Evolutionary conservation across 2,797 vertebrate genomes (phyloP), one percentile per base, ranked within the genome.

Genomic region (Falco naumanni): DNA sequence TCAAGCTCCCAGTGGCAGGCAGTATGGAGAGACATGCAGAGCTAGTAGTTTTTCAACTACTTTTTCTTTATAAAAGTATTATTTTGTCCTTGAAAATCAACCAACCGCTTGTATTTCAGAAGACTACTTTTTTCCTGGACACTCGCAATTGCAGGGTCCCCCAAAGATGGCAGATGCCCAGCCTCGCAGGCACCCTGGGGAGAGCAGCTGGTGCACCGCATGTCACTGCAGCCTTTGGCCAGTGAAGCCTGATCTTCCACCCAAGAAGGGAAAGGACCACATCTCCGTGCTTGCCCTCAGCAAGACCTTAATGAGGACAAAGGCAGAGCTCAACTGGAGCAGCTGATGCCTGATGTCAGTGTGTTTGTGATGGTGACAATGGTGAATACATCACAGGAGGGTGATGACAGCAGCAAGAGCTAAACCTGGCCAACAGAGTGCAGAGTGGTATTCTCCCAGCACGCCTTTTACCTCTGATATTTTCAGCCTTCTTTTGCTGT

Each of bases 131-230:
- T 17, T 26, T 34, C 29, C 48, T 56, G 76, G 13, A 8, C 41
- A 29, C 11, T 22, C n/a, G 4, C 7, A 28, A 2, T 39, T 60
- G 34, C 60, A 81, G 68, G 29, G 6, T 69, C 26, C 48, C 22
- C 57, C 6, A 5, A 41, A 25, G 54, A 34, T 9, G 31, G 39
- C 33, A 48, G 41, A 51, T 18, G 12, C 16, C 41, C 24, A 48
- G 65, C 18, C 48, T 29, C 0, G 2, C 26, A 19, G 41, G 9
- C 25, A 15, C 16, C 9, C 17, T 0, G 14, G 31, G 51, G 85
- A 45, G 28, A 1, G 13, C n/a, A n/a, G 17, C 11, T 69, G 71
- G n/a, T 33, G n/a, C 3, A 0, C 9, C 18, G n/a, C 5, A 1
- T 11, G 19, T 16, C 16, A 3, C 37, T 47, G 68, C 47, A 57